Evolutionary conservation across 2,113 vertebrate genomes (phyloP).

Genomic region (Hemiprocne comata): DNA sequence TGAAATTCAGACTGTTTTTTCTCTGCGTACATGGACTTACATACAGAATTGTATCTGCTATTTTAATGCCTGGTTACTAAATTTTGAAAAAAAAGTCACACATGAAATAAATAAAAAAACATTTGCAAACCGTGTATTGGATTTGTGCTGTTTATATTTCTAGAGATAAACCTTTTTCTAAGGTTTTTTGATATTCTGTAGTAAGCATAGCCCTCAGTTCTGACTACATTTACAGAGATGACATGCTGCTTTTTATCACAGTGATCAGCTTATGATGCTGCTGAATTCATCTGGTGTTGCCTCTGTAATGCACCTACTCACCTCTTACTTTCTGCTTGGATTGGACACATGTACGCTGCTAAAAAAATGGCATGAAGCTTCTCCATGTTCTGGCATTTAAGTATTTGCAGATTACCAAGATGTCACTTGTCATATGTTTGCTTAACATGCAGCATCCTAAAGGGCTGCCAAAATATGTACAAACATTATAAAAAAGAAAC

Average conservation of each 20-base stretch:
- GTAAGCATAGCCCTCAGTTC: neutral
- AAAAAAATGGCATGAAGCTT: neutral
- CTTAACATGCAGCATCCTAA: neutral
- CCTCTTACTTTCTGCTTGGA: neutral
- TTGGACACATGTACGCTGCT: neutral
- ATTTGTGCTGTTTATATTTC: neutral
- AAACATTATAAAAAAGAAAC: slow-evolving; percentile 23
- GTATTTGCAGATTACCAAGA: neutral
- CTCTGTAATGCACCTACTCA: neutral
- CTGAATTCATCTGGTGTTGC: neutral
- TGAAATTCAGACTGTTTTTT: neutral
- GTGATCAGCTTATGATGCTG: neutral
- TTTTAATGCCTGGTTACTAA: neutral
- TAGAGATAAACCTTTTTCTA: neutral
- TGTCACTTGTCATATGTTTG: neutral
- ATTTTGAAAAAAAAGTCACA: neutral
- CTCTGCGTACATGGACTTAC: neutral
- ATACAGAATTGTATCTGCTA: neutral
- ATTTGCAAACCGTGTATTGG: neutral
- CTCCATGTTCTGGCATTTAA: neutral
- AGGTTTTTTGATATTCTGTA: slow-evolving; percentile 24
- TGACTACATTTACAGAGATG: neutral
- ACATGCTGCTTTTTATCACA: neutral
- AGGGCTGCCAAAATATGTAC: neutral
- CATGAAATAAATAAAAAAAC: neutral